These are phyloP conservation scores for Odontocerum albicorne DNA, from an alignment of 2,888 invertebrate genomes.

Conservation along the genomic window DNA sequence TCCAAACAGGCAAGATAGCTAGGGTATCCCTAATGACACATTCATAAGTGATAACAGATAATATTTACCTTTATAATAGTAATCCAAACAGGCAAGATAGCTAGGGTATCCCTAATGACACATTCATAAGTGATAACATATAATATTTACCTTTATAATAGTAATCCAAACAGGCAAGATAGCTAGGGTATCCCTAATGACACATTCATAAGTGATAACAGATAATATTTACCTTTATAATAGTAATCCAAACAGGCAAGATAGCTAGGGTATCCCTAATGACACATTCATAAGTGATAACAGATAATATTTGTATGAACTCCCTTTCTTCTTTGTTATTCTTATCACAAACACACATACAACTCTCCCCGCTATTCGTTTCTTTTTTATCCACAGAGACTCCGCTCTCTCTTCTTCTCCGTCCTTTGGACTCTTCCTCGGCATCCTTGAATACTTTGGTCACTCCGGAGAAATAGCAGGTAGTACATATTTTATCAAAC, in stretches of 20 bases:
- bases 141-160: slow-evolving; percentile 63
- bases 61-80: no score
- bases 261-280: slow-evolving; percentile 77
- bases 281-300: slow-evolving; percentile 78
- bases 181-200: slow-evolving; percentile 76
- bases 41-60: no score
- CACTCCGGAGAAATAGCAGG: slow-evolving; percentile 37
- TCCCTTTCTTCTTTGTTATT: slow-evolving; percentile 51
- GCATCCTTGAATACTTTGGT: slow-evolving; percentile 30
- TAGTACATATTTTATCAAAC: slow-evolving; percentile 38
- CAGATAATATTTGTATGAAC: slow-evolving; percentile 62
- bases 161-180: slow-evolving; percentile 73
- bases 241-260: slow-evolving; percentile 70
- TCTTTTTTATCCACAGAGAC: not conserved
- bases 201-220: slow-evolving; percentile 74
- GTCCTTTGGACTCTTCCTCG: slow-evolving; percentile 1
- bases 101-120: no score
- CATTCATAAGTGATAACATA: no score
- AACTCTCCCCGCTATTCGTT: slow-evolving; percentile 38
- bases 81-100: no score
- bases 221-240: slow-evolving; percentile 62
- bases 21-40: no score
- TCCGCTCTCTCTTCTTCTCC: slow-evolving; percentile 39
- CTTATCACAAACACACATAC: slow-evolving; percentile 44
- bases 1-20: no score